Percentiles rank a stretch among this genome's conserved stretches.
Evolutionary conservation across 2,888 invertebrate genomes (phyloP).

Genomic region (Mystacides longicornis): DNA sequence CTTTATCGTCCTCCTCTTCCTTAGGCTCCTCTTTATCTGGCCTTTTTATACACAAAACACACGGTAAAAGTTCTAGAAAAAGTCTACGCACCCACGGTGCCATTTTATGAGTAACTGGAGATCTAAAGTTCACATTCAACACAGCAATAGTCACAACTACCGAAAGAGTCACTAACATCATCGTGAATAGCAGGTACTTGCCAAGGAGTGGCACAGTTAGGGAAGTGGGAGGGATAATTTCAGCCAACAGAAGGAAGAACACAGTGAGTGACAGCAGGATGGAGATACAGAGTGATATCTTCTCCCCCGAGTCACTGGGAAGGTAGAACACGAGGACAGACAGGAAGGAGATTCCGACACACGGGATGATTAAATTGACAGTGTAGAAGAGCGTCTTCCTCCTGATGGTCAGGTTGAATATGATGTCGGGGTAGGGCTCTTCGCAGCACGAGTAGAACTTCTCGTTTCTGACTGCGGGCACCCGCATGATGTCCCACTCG

Average conservation of each 20-base stretch:
- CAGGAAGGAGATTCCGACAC: conserved; percentile 93
- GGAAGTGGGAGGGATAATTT: conserved; percentile 92
- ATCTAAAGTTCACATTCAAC: conserved; percentile 86
- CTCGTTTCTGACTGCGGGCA: conserved; percentile 83
- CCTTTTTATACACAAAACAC: conserved; percentile 79
- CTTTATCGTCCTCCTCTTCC: conserved; percentile 55
- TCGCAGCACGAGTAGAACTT: conserved; percentile 95
- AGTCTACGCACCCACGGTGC: conserved; percentile 83
- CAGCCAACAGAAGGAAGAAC: conserved; percentile 87
- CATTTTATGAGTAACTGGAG: conserved; percentile 88
- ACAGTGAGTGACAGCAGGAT: conserved; percentile 88
- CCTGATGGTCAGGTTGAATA: conserved; percentile 91
- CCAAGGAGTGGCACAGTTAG: conserved; percentile 86
- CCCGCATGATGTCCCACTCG: conserved; percentile 96
- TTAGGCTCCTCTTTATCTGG: conserved; percentile 68
- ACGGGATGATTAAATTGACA: conserved; percentile 94
- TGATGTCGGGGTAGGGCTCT: conserved; percentile 95
- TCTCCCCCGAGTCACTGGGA: conserved; percentile 96
- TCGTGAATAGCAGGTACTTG: conserved; percentile 88
- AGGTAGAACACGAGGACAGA: conserved; percentile 96
- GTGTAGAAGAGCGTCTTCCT: conserved; percentile 97
- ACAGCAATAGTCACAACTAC: conserved; percentile 91
- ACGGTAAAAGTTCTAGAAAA: conserved; percentile 80
- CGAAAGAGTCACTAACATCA: conserved; percentile 88
- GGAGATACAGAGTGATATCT: conserved; percentile 92